These are phyloP conservation scores for Pseudochirops cupreus DNA, from an alignment of 2,797 vertebrate genomes.

Conservation along the genomic window DNA sequence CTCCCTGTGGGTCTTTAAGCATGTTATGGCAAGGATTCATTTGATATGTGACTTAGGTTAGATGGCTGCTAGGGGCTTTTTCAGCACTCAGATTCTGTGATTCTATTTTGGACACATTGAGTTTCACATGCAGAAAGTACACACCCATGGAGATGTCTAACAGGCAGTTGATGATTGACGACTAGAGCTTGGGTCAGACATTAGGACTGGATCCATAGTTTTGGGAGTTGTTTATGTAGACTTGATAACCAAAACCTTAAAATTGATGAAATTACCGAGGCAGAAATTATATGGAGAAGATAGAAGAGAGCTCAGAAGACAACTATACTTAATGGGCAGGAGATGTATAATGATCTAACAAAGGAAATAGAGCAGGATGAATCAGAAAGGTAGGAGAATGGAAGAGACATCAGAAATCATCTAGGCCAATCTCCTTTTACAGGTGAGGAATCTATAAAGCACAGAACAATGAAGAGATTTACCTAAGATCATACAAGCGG, in stretches of 20 bases:
- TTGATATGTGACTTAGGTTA: background rate
- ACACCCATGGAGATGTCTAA: background rate
- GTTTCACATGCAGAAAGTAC: background rate
- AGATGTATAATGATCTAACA: background rate
- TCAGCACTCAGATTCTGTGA: background rate
- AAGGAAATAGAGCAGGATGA: background rate
- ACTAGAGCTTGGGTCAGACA: background rate
- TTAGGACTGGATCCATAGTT: background rate
- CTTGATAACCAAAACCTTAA: background rate
- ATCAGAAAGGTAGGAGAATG: background rate
- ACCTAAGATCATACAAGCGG: background rate
- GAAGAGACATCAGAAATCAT: background rate
- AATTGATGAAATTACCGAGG: background rate
- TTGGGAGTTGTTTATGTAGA: background rate
- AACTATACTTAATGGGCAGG: background rate
- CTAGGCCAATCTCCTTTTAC: background rate
- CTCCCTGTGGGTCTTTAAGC: background rate
- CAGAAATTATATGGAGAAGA: background rate
- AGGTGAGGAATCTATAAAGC: background rate
- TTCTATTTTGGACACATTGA: background rate
- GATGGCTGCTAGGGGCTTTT: background rate
- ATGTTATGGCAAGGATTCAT: background rate
- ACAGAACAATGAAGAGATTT: background rate
- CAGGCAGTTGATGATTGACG: background rate
- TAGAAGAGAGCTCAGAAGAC: background rate